Evolutionary conservation across 2,797 vertebrate genomes (phyloP), one percentile per base, ranked within the genome.

Genomic region (Sebastes hubbsi): DNA sequence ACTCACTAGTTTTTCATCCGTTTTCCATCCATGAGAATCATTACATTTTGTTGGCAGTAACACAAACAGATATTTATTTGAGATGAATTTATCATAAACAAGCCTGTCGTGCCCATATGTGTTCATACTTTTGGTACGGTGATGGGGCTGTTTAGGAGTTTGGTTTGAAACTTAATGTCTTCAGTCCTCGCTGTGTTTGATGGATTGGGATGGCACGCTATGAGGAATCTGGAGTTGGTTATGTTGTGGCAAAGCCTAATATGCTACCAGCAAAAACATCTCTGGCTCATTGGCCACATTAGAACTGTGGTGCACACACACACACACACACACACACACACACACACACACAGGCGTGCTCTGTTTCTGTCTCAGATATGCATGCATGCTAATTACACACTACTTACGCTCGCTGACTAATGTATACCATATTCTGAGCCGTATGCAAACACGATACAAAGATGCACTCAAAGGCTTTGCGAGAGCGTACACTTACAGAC

Each of bases 261-360:
- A 85, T 81, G 77, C 78, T 77, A 90, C 88, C 81, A 88, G 90
- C 81, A 81, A 90, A 89, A 90, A 88, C 88, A 83, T 91, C 75
- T 89, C 85, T 91, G 90, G 83, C 77, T 91, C 87, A 86, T 78
- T 86, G 87, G 86, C 81, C 88, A 87, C 87, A 86, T 94, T 88
- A 86, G 74, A 89, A 83, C 67, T 78, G 64, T 63, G 52, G 69
- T 72, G 73, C 22, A 18, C 24, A 34, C 58, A 79, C 62, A 77
- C 16, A 80, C 25, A 65, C 24, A 74, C 30, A 58, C 70, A 62
- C 58, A 78, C 62, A 77, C 14, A 80, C 25, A 64, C 24, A 74
- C 30, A 56, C 70, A 62, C 69, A 61, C 29, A 74, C 30, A 52
- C 3, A 78, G 56, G 10, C 62, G 0, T 32, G 24, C 52, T 71